Evolutionary conservation across 2,113 vertebrate species (phyloP).

Genomic region (Jaculus jaculus): DNA sequence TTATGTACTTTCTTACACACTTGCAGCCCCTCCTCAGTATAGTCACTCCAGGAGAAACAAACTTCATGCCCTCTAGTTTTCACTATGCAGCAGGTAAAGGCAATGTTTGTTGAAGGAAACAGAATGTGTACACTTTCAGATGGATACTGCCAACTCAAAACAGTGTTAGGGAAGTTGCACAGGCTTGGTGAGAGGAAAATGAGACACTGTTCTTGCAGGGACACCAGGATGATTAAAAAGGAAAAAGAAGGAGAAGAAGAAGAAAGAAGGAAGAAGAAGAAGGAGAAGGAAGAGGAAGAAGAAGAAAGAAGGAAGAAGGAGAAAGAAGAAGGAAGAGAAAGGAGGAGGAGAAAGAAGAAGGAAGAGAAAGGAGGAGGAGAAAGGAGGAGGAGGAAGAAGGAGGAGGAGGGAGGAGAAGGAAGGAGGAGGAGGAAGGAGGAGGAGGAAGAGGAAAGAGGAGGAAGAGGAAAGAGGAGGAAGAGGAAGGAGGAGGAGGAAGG

Average conservation of each 20-base stretch:
- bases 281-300: no score
- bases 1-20: background rate
- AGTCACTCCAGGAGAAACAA: background rate
- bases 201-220: background rate
- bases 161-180: background rate
- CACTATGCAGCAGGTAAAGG: background rate
- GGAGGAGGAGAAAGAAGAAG: no score
- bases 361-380: no score
- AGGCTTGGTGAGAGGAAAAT: background rate
- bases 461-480: no score
- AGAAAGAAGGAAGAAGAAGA: no score
- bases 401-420: no score
- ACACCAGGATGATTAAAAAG: background rate
- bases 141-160: background rate
- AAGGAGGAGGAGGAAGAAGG: no score
- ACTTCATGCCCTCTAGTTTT: background rate
- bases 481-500: no score
- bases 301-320: no score
- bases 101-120: background rate
- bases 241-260: no score
- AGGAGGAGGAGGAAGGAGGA: no score
- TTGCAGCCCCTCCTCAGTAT: background rate
- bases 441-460: no score
- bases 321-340: background rate
- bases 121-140: background rate